phyloP scores from a whole-genome alignment of 35 echinoderm and acorn worm genomes.

The Amphiura filiformis region DNA sequence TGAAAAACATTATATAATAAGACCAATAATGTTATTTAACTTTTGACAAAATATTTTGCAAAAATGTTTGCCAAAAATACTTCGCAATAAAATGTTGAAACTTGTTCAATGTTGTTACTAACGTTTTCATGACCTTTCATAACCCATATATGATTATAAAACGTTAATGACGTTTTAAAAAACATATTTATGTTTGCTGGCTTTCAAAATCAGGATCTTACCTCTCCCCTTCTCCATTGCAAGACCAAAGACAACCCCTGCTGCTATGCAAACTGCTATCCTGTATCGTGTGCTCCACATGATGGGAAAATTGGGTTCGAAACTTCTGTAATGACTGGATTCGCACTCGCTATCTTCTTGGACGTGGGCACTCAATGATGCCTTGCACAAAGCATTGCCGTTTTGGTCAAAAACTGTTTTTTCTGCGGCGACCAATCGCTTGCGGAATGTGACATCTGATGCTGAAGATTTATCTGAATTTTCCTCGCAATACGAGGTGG shows the following conservation, averaged over 20 bases:
- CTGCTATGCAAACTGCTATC: slow-evolving; percentile 38
- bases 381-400: not conserved
- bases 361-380: not conserved
- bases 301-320: not conserved
- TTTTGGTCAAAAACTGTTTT: not conserved
- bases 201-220: slow-evolving; percentile 24
- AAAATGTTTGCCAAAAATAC: too few species aligned
- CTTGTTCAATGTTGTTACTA: too few species aligned
- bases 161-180: too few species aligned
- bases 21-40: too few species aligned
- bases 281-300: not conserved
- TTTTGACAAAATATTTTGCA: too few species aligned
- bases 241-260: slow-evolving; percentile 81
- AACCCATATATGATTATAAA: too few species aligned
- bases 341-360: not conserved
- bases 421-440: not conserved
- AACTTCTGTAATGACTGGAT: not conserved
- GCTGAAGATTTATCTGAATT: too few species aligned
- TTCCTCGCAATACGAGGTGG: too few species aligned
- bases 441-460: not conserved
- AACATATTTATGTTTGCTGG: too few species aligned
- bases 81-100: too few species aligned
- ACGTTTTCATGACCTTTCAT: too few species aligned
- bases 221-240: slow-evolving; percentile 89
- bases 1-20: too few species aligned